A percentile compares a stretch with the other conserved stretches of the same genome.
Evolutionary conservation across 2,797 vertebrate species (phyloP).

Genomic region (Premnoplex brunnescens): DNA sequence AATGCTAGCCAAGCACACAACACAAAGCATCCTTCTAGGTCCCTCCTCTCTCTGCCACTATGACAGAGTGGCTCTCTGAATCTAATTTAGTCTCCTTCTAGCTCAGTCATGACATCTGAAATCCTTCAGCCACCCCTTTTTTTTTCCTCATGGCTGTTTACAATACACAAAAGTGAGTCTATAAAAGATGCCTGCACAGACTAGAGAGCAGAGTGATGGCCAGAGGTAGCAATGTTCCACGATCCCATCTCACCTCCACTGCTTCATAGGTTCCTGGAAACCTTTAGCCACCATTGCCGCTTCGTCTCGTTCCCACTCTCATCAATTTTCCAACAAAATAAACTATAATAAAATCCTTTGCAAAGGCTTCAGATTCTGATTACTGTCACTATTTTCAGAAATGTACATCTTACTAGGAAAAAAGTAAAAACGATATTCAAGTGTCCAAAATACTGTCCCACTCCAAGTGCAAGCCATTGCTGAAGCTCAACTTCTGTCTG

Average conservation of each 20-base stretch:
- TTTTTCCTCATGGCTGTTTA: not conserved
- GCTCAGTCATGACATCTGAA: not conserved
- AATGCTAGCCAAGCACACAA: not conserved
- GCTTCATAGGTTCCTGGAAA: not conserved
- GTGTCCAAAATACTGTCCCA: not conserved
- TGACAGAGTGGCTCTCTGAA: not conserved
- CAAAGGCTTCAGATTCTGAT: not conserved
- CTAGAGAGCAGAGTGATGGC: not conserved
- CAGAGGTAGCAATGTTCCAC: not conserved
- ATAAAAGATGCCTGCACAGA: not conserved
- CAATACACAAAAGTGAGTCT: not conserved
- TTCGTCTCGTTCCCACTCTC: not conserved
- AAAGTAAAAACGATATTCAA: not conserved
- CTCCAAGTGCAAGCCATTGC: not conserved
- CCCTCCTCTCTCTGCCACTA: not conserved
- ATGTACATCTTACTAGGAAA: not conserved
- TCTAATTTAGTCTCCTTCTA: not conserved
- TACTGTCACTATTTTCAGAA: not conserved
- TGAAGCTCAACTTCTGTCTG: not conserved
- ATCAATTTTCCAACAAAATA: not conserved
- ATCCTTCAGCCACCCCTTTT: not conserved
- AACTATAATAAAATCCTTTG: not conserved
- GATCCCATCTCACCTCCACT: not conserved
- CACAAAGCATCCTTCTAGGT: not conserved
- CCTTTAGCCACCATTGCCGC: not conserved